Percentiles rank a stretch among this genome's conserved stretches.
phyloP scores from a whole-genome alignment of 1,140 invertebrate species.

The Carcinoscorpius rotundicauda region DNA sequence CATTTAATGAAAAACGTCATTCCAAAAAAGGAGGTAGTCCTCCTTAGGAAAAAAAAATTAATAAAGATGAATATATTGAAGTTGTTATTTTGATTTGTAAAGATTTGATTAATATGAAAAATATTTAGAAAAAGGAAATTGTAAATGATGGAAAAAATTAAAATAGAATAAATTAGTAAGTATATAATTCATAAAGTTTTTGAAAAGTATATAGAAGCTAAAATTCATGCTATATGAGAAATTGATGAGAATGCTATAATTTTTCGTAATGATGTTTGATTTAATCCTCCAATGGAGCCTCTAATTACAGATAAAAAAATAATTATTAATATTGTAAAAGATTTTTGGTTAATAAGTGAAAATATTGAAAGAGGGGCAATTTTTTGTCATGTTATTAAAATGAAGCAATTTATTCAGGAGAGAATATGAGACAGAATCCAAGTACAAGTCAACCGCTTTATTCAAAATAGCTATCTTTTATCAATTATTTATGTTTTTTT shows the following conservation, averaged over 20 bases:
- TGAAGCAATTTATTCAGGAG: too few species aligned
- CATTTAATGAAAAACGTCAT: not conserved
- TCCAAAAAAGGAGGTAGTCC: slow-evolving; percentile 4
- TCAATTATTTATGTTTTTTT: too few species aligned
- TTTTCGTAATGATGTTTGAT: not conserved
- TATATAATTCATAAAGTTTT: not conserved
- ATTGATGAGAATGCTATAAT: slow-evolving; percentile 5
- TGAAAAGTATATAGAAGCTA: not conserved
- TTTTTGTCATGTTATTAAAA: too few species aligned
- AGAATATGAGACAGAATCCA: too few species aligned
- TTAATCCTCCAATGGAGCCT: not conserved
- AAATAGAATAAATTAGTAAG: not conserved
- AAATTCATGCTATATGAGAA: slow-evolving; percentile 1
- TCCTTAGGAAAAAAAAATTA: slow-evolving; percentile 2
- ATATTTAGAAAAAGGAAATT: not conserved
- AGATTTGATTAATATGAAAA: not conserved
- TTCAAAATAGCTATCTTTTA: too few species aligned
- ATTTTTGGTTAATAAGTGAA: too few species aligned
- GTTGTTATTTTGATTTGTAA: not conserved
- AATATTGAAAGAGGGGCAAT: too few species aligned
- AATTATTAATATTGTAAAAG: too few species aligned
- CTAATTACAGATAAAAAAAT: too few species aligned
- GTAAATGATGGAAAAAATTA: not conserved
- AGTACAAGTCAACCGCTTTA: too few species aligned
- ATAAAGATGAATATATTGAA: not conserved